These are phyloP conservation scores for Laterallus jamaicensis DNA, from an alignment of 2,113 vertebrate species.

Conservation along the genomic window DNA sequence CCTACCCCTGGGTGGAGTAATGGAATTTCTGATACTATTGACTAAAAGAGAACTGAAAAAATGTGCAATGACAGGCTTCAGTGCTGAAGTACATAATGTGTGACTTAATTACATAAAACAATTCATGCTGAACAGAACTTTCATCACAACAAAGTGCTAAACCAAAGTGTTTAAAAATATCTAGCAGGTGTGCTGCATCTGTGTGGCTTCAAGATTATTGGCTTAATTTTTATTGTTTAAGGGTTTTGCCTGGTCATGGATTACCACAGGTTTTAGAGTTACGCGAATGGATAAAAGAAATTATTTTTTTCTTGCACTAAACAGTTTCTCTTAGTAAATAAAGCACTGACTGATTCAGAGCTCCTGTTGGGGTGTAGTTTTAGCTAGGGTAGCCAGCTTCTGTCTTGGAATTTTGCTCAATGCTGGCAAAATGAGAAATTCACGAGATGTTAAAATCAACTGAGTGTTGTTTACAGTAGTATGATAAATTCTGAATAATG, in stretches of 20 bases:
- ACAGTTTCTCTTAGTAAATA: background rate
- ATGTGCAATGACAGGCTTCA: background rate
- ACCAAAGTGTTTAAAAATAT: background rate
- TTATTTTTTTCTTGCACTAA: background rate
- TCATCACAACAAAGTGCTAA: background rate
- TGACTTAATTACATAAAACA: background rate
- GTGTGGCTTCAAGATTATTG: fast-evolving
- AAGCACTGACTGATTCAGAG: background rate
- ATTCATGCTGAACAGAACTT: background rate
- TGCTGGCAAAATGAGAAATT: background rate
- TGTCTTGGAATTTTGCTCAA: background rate
- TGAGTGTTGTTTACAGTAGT: background rate
- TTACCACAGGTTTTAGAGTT: background rate
- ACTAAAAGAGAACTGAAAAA: background rate
- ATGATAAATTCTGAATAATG: background rate
- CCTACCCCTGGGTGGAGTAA: background rate
- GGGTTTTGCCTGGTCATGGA: background rate
- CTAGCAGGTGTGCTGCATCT: background rate
- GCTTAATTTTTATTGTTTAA: background rate
- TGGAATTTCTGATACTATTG: background rate
- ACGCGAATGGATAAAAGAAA: background rate
- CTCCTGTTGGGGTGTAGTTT: background rate
- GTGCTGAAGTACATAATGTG: background rate
- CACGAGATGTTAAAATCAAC: background rate
- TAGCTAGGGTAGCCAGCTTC: background rate